Percentiles rank a stretch among this genome's conserved stretches.
phyloP scores from a whole-genome alignment of 2,797 vertebrate species.

The Scolopax rusticola region DNA sequence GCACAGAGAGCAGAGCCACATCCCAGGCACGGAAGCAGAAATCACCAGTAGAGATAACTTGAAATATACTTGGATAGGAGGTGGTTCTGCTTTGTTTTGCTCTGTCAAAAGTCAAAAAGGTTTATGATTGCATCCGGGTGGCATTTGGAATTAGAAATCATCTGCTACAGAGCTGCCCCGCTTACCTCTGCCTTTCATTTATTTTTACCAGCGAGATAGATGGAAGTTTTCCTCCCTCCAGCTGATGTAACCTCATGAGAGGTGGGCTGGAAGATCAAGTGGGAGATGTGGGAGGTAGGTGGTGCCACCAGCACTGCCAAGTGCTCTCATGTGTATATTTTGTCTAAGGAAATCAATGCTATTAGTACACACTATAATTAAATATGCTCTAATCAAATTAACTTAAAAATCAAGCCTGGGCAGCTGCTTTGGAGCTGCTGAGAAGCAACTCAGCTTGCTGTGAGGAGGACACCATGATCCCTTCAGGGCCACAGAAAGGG shows the following conservation, averaged over 20 bases:
- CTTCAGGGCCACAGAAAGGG: background rate
- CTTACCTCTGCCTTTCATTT: background rate
- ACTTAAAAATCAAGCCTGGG: background rate
- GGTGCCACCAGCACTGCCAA: background rate
- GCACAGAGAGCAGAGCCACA: background rate
- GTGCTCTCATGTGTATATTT: background rate
- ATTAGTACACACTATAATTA: background rate
- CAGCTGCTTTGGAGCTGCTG: background rate
- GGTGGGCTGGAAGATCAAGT: background rate
- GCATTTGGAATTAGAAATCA: background rate
- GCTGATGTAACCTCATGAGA: background rate
- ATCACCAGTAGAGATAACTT: background rate
- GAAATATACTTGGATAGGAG: background rate
- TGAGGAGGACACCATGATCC: background rate
- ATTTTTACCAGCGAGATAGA: no score
- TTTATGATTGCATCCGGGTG: background rate
- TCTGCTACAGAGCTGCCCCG: background rate
- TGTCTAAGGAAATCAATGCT: background rate
- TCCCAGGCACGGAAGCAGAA: background rate
- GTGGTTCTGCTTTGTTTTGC: background rate
- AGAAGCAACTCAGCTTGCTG: background rate
- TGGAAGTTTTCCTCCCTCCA: background rate
- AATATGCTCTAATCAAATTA: background rate
- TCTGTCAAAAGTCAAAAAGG: background rate
- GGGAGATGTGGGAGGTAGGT: background rate